phyloP scores from a whole-genome alignment of 2,797 vertebrate genomes.

The Simalia tracyae region DNA sequence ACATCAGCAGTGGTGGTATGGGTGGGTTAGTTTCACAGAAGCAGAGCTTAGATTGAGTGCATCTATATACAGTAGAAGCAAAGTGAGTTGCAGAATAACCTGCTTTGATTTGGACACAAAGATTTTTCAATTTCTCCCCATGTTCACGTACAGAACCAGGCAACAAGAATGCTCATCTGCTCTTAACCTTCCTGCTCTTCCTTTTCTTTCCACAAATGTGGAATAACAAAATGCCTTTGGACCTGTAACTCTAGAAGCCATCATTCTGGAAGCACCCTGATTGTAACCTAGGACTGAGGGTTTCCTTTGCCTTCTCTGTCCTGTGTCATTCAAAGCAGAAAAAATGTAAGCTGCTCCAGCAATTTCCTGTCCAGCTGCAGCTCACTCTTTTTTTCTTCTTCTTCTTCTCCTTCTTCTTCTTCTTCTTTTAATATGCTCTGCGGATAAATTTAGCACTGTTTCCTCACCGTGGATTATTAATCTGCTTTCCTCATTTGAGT shows the following conservation, averaged over 20 bases:
- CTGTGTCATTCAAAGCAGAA: conserved; percentile 79
- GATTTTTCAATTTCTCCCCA: background rate
- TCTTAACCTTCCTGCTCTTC: background rate
- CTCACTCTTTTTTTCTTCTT: conserved; percentile 78
- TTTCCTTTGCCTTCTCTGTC: conserved; percentile 81
- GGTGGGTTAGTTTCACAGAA: background rate
- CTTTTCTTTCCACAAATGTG: background rate
- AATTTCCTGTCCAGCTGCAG: conserved; percentile 92
- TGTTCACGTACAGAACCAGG: background rate
- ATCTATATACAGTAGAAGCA: background rate
- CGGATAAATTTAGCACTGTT: conserved; percentile 78
- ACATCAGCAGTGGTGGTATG: background rate
- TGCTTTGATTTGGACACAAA: background rate
- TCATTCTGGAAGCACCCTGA: background rate
- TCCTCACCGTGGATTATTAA: conserved; percentile 79
- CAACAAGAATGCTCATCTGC: background rate
- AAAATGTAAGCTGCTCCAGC: conserved; percentile 81
- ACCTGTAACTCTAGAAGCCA: background rate
- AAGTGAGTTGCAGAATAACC: background rate
- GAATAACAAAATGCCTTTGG: background rate
- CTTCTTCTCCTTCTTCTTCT: conserved; percentile 45
- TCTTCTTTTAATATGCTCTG: conserved; percentile 53
- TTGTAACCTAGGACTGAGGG: conserved; percentile 83
- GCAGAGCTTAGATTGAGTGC: background rate
- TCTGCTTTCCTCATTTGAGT: conserved; percentile 73